Evolutionary conservation across 2,113 vertebrate genomes (phyloP), one percentile per base, ranked within the genome.

Genomic region (Ceyx margarethae): DNA sequence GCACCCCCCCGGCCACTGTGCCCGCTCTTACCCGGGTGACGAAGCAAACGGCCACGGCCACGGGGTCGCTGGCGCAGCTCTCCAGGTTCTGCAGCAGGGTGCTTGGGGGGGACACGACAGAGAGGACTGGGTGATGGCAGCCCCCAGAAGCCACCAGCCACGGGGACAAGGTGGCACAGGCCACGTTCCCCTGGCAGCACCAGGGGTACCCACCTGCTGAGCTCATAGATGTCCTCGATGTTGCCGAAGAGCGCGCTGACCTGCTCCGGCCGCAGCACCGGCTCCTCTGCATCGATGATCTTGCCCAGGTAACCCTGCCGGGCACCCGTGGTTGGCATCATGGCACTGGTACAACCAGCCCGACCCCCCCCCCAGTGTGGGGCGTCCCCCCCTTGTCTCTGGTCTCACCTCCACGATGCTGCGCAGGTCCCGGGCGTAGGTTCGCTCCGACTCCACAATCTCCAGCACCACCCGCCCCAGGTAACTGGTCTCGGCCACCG

Each of bases 201-300:
- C 5, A 1, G 28, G 10, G 33, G 42, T 48, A 21, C 92, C 51
- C 95, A 99, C 99, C 99, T 99, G 98, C 99, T 99, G 88, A 99
- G 98, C 81, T 98, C 99, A 1, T 99, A 99, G 95, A 99, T 99
- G 96, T 98, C 98, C 93, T 99, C 99, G 37, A 99, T 99, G 97
- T 99, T 99, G 80, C 99, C 99, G 15, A 99, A 99, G 50, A 99
- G 98, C 5, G 97, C 98, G 8, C 98, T 98, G 90, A 99, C 99
- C 95, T 99, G 99, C 76, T 99, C 99, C 1, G 99, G 99, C 9
- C 96, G 96, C 90, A 99, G 98, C 50, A 98, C 97, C 9, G 99
- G 98, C 85, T 98, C 98, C 3, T 97, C 97, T 0, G 96, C 94
- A 6, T 99, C 99, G 0, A 99, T 99, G 90, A 99, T 99, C 95